Evolutionary conservation across 2,113 vertebrate species (phyloP).

Genomic region (Taxidea taxus): DNA sequence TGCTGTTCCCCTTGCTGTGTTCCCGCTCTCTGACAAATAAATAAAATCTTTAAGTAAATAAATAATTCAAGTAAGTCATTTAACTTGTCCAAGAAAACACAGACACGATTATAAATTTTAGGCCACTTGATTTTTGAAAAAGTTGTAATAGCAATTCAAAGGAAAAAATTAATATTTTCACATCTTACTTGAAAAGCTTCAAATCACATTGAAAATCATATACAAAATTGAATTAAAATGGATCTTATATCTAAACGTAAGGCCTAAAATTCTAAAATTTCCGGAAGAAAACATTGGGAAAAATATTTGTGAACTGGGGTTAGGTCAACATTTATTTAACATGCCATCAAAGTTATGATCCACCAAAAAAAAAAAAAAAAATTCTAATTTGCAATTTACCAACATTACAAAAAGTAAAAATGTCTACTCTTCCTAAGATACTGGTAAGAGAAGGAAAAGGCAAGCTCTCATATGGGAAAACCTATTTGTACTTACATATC

Average conservation of each 20-base stretch:
- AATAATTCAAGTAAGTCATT: neutral
- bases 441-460: neutral
- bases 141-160: neutral
- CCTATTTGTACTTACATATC: neutral
- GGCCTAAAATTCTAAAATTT: neutral
- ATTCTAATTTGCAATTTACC: neutral
- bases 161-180: neutral
- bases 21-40: too few species aligned
- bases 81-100: neutral
- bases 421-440: neutral
- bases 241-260: neutral
- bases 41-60: too few species aligned
- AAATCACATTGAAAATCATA: neutral
- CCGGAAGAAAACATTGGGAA: neutral
- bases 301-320: neutral
- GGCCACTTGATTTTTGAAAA: neutral
- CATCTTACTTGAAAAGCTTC: neutral
- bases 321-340: neutral
- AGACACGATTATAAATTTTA: neutral
- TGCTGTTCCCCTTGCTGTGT: too few species aligned
- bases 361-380: neutral
- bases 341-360: neutral
- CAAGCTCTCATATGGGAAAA: neutral
- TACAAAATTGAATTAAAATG: neutral
- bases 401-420: neutral